phyloP scores from a whole-genome alignment of 1,140 invertebrate species.

The Procambarus clarkii region DNA sequence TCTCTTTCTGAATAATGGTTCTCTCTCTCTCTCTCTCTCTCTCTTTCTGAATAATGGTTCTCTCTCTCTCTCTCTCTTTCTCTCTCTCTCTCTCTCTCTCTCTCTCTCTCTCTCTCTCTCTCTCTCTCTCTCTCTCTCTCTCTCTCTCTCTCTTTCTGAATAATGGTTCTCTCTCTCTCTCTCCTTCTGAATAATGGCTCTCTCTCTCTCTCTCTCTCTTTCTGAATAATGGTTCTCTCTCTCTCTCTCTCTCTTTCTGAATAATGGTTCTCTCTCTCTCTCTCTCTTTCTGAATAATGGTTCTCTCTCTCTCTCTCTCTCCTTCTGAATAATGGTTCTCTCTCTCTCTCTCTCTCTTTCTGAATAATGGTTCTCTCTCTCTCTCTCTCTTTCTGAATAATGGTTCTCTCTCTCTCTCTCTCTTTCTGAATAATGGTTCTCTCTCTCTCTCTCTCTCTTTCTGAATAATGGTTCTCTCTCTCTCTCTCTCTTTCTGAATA shows the following conservation, averaged over 20 bases:
- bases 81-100: constrained; percentile 26
- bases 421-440: too few species aligned
- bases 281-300: too few species aligned
- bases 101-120: constrained; percentile 18
- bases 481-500: too few species aligned
- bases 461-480: not conserved
- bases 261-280: not conserved
- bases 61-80: constrained; percentile 22
- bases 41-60: too few species aligned
- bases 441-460: not conserved
- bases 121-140: constrained; percentile 23
- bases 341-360: not conserved
- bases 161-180: constrained; percentile 21
- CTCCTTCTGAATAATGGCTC: too few species aligned
- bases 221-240: constrained; percentile 18
- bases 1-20: too few species aligned
- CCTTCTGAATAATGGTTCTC: too few species aligned
- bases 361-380: not conserved
- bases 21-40: constrained; percentile 21
- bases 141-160: constrained; percentile 20
- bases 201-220: constrained; percentile 12
- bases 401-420: not conserved
- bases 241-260: not conserved
- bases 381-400: too few species aligned
- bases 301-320: not conserved